Evolutionary conservation across 2,113 vertebrate species (phyloP), one percentile per base, ranked within the genome.

Genomic region (Onychostruthus taczanowskii): DNA sequence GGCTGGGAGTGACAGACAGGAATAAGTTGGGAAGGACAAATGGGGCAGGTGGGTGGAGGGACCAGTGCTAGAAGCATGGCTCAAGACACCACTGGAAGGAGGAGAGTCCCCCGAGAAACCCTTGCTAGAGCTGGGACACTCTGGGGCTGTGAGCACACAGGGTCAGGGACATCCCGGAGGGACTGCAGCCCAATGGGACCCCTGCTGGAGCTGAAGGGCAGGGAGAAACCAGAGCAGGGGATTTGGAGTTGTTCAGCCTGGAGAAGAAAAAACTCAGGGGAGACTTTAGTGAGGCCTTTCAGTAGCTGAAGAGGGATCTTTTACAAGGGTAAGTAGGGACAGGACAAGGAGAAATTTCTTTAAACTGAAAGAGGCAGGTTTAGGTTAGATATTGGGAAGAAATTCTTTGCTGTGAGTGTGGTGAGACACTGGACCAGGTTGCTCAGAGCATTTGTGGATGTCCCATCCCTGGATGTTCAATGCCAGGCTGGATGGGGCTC

Each of bases 91-190:
- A 1, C 20, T 70, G 46, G 47, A 46, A 56, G 17, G 11, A 73
- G 7, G 27, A 78, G 46, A 33, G 0, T 50, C 2, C 23, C 4
- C 11, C 28, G 53, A 49, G 44, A 28, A 23, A 13, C 35, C 4
- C 6, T 46, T 0, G 0, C 6, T 8, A n/a, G 6, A 52, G 1
- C 21, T 10, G 28, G 6, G 49, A 50, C 22, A 49, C 3, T 4
- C 31, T 21, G 11, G 8, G 44, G 13, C 37, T 74, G 55, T 0
- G 6, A 24, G 50, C 39, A 31, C 23, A 16, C 2, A 0, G 16
- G 14, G 7, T 5, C 21, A 53, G 33, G 27, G 21, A 26, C 5
- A 52, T 1, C 15, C 39, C 23, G 33, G 44, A 55, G 35, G 41
- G 6, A 19, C 11, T 31, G 55, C 5, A 3, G 30, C 49, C 47